A percentile compares a stretch with the other conserved stretches of the same genome.
These are phyloP conservation scores for Spialia ferax DNA, from an alignment of 2,888 invertebrate species.

Conservation along the genomic window DNA sequence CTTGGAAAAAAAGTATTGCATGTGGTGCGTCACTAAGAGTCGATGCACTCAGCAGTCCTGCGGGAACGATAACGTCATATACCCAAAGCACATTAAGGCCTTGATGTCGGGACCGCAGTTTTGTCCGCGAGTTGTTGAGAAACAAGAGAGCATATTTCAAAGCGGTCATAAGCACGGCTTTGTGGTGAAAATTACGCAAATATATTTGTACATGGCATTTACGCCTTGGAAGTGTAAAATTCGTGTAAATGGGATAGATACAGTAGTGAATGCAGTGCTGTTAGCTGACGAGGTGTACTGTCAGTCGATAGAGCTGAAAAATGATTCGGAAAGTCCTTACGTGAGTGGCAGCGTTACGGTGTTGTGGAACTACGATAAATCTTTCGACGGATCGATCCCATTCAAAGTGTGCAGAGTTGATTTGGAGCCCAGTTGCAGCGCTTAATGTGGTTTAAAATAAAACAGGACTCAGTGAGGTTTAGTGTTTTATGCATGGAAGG, in stretches of 20 bases:
- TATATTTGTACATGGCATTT: conserved; percentile 74
- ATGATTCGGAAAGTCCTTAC: conserved; percentile 57
- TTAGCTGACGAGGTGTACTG: conserved; percentile 66
- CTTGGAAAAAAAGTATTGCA: conserved; percentile 60
- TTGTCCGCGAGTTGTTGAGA: conserved; percentile 65
- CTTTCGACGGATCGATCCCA: conserved; percentile 64
- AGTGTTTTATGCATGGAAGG: background rate
- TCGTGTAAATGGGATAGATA: conserved; percentile 53
- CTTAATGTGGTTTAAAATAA: conserved; percentile 16
- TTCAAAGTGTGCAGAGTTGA: conserved; percentile 70
- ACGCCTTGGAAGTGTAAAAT: conserved; percentile 73
- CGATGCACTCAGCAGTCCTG: conserved; percentile 69
- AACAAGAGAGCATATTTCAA: conserved; percentile 58
- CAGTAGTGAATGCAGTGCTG: conserved; percentile 58
- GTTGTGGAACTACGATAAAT: conserved; percentile 68
- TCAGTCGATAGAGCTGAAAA: conserved; percentile 61
- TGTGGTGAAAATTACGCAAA: conserved; percentile 69
- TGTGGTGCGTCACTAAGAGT: conserved; percentile 75
- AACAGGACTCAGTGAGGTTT: background rate
- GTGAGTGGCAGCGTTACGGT: conserved; percentile 62
- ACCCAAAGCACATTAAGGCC: conserved; percentile 60
- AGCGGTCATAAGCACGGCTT: conserved; percentile 62
- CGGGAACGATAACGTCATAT: conserved; percentile 74
- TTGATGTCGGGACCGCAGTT: conserved; percentile 70
- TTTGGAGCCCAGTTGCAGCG: conserved; percentile 48